Evolutionary conservation across 2,888 invertebrate genomes (phyloP), one percentile per base, ranked within the genome.

Genomic region (Scaptodrosophila latifasciaeformis): DNA sequence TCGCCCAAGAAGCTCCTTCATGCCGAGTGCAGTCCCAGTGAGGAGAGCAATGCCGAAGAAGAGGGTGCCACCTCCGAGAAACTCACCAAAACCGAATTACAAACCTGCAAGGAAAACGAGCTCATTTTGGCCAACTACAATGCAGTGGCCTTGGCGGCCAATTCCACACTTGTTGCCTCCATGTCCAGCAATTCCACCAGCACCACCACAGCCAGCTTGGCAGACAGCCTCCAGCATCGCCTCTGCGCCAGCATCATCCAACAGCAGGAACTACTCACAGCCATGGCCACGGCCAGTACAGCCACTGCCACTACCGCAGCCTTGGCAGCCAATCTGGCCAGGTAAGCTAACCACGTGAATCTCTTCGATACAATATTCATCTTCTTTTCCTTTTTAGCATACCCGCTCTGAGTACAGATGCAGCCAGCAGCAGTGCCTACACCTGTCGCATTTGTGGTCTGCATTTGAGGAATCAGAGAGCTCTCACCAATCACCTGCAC

Each of bases 101-200:
- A 55, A 54, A 64, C 54, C 5, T 55, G 51, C 57, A 70, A 76
- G 39, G 70, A 76, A 13, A 76, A 76, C 37, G 79, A 76, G 30
- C 58, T 79, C 0, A 63, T 79, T 13, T n/a, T 76, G 49, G 79
- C 79, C 50, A 76, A 76, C 27, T 76, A 69, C 30, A 76, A 76
- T 57, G 72, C 77, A 0, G 68, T 72, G 10, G 72, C 67, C 1
- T 71, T 72, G n/a, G 70, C 64, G 4, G 70, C 70, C 34, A 34
- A 12, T 34, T 12, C 34, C 13, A 15, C 34, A 2, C 13, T 34
- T 4, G 66, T 70, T 13, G 57, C 63, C 5, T 44, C 60, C 9
- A 15, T 60, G 1, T 39, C 27, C 9, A 21, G 27, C 34, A 34
- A 19, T 17, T 44, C 4, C 39, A 17, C 17, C 47, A 35, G 29